phyloP scores from a whole-genome alignment of 2,797 vertebrate species.

The Lutjanus campechanus region DNA sequence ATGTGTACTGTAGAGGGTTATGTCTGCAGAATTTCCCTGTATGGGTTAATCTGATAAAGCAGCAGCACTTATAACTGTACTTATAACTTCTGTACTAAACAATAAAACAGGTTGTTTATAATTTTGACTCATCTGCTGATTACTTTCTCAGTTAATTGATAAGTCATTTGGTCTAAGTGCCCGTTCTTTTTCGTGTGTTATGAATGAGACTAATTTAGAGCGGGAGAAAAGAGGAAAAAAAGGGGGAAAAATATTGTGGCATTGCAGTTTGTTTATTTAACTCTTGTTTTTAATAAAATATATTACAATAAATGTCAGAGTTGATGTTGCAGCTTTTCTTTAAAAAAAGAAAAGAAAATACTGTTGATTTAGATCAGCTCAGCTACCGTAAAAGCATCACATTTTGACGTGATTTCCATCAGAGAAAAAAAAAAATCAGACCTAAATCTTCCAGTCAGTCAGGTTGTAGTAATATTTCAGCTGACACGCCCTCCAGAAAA shows the following conservation, averaged over 20 bases:
- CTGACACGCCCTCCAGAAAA: conserved; percentile 53
- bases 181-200: neutral
- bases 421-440: conserved; percentile 18
- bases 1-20: no score
- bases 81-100: neutral
- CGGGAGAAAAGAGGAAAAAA: neutral
- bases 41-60: no score
- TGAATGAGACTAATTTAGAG: neutral
- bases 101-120: neutral
- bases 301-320: neutral
- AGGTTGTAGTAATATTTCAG: conserved; percentile 55
- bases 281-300: neutral
- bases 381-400: conserved; percentile 30
- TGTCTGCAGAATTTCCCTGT: no score
- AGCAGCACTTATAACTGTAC: neutral
- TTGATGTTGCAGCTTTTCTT: neutral
- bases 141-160: neutral
- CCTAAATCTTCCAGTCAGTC: conserved; percentile 54
- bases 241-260: neutral
- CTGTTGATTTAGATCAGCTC: conserved; percentile 19
- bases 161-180: neutral
- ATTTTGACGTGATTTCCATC: conserved; percentile 45
- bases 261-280: neutral
- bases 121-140: neutral
- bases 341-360: neutral